Base-by-base conservation (phyloP, 2,113 vertebrate genomes). In the Penelope pileata region DNA sequence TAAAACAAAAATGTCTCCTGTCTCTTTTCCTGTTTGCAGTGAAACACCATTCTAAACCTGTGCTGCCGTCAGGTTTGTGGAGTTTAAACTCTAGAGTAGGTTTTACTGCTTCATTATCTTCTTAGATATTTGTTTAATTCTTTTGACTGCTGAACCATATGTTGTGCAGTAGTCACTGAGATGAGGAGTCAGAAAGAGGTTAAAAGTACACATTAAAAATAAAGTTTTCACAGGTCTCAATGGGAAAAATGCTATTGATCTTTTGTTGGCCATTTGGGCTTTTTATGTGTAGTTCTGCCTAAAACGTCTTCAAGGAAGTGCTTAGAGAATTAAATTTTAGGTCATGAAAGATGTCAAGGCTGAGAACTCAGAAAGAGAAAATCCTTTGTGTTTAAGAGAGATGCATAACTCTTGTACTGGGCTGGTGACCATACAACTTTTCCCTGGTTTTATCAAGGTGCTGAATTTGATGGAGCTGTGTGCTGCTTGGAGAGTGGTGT, bases 361-460 rank as follows among this genome's bases (percentile, higher is more conserved):
- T 56, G 51, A 94, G 47, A 86, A 73, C n/a, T 75, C 62, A 23
- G 47, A 51, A 50, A 73, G 62, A 47, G 8, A 34, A 70, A 77
- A 4, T 6, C 27, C 6, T 80, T 84, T 70, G 16, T 30, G 88
- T 91, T 45, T 30, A 58, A 73, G 32, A 69, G 53, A 36, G 23
- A 36, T 63, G 12, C 32, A n/a, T 0, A 0, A 38, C 16, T 51
- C 32, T 68, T 79, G 27, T 13, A 23, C 6, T 0, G 0, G n/a
- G 2, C 48, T 60, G 11, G 23, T 51, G 38, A 29, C 23, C 66
- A 34, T n/a, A 5, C 1, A 16, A 0, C 0, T 83, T 18, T 47
- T 23, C 16, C 0, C 0, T 16, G 0, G 1, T 7, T 56, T 30
- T 42, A 38, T 12, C 0, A 0, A 69, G 26, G 26, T 29, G 10